phyloP scores from a whole-genome alignment of 2,113 vertebrate species.

The Epinephelus fuscoguttatus region DNA sequence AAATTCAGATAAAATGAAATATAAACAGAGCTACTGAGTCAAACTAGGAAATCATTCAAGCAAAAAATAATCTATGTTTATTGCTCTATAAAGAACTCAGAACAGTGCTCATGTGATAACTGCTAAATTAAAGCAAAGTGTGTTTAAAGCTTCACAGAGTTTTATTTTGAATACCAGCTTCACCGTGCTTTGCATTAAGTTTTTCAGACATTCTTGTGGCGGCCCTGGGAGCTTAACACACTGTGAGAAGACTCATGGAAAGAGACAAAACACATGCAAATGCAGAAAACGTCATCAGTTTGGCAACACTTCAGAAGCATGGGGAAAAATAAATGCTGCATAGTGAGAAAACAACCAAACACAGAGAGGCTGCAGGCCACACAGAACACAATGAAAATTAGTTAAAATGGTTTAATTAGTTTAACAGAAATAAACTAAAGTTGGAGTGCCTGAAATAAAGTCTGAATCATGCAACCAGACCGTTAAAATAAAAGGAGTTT shows the following conservation, averaged over 20 bases:
- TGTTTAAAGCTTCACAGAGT: neutral
- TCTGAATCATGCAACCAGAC: too few species aligned
- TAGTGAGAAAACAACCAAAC: neutral
- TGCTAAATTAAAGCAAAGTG: neutral
- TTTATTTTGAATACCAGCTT: neutral
- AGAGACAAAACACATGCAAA: neutral
- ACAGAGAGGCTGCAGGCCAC: neutral
- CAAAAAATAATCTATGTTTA: neutral
- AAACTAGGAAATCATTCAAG: neutral
- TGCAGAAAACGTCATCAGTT: neutral
- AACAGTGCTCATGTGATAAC: neutral
- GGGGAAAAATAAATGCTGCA: neutral
- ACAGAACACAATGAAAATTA: too few species aligned
- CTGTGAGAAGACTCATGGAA: neutral
- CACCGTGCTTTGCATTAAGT: neutral
- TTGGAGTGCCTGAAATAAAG: too few species aligned
- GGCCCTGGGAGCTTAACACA: neutral
- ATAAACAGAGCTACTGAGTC: neutral
- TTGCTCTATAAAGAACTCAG: neutral
- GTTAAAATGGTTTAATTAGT: too few species aligned
- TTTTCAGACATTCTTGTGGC: neutral
- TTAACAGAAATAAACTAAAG: too few species aligned
- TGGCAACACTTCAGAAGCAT: too few species aligned
- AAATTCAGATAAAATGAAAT: neutral
- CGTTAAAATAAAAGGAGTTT: too few species aligned